Conservation (phyloP, 2,797 vertebrate species). For the Dipus sagitta region DNA sequence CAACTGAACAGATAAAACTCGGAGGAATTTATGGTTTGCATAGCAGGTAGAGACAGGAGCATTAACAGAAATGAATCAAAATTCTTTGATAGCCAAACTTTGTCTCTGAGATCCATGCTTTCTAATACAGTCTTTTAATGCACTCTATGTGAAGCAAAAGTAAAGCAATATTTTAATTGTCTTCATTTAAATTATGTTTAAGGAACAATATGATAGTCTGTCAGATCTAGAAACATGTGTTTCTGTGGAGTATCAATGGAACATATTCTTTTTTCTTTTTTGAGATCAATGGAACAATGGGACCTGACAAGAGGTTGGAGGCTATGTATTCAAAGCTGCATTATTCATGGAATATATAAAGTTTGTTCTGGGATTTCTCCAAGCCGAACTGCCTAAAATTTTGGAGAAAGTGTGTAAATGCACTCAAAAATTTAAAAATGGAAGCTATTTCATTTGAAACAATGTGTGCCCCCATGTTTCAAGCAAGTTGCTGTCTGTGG, state of each 20-base stretch:
- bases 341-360: neutral
- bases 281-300: too few relatives aligned
- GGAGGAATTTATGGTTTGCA: neutral
- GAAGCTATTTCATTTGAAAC: neutral
- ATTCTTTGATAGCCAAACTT: neutral
- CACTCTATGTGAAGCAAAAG: neutral
- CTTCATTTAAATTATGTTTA: slow-evolving; percentile 18
- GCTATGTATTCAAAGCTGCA: neutral
- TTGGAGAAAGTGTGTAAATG: neutral
- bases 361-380: neutral
- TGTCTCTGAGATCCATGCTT: neutral
- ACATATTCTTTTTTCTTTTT: neutral
- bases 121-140: neutral
- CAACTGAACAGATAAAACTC: slow-evolving; percentile 20
- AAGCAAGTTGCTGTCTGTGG: neutral
- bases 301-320: neutral
- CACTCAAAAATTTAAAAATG: neutral
- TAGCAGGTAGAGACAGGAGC: neutral
- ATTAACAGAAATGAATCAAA: neutral
- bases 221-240: neutral
- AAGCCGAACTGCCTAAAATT: neutral
- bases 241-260: neutral
- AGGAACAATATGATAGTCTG: neutral
- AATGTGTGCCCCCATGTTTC: neutral
- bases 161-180: neutral